phyloP scores from a whole-genome alignment of 2,888 invertebrate genomes.

The Xanthia icteritia region DNA sequence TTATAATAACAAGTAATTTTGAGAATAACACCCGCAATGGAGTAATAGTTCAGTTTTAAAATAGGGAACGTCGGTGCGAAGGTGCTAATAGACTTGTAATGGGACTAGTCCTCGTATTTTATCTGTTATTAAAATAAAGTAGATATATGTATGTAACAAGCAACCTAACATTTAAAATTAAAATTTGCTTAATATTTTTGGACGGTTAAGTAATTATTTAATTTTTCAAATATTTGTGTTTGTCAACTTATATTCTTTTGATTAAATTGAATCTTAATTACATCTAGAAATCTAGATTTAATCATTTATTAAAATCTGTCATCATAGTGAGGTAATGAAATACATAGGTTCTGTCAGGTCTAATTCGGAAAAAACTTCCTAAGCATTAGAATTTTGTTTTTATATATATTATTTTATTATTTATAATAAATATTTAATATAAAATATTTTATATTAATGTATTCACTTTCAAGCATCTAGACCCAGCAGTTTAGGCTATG shows the following conservation, averaged over 20 bases:
- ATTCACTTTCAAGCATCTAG: too few relatives aligned
- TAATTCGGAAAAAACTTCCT: background rate
- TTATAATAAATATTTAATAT: too few relatives aligned
- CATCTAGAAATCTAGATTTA: background rate
- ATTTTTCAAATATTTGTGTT: background rate
- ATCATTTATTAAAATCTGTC: background rate
- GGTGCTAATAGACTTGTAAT: conserved; percentile 57
- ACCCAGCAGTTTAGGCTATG: background rate
- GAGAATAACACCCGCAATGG: conserved; percentile 50
- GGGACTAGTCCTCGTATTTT: conserved; percentile 31
- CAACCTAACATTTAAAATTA: background rate
- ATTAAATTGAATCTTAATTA: background rate
- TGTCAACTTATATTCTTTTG: background rate
- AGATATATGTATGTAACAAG: background rate
- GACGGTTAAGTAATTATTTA: too few relatives aligned
- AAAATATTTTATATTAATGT: too few relatives aligned
- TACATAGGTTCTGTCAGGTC: background rate
- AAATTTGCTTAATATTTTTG: too few relatives aligned
- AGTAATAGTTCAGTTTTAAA: conserved; percentile 55
- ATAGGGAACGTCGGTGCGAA: conserved; percentile 35
- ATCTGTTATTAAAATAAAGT: conserved; percentile 14
- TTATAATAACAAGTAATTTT: conserved; percentile 60
- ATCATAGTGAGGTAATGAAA: background rate
- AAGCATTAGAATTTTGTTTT: too few relatives aligned
- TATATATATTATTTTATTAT: too few relatives aligned